A percentile compares a stretch with the other conserved stretches of the same genome.
Conservation (phyloP, 2,797 vertebrate genomes). For the Pyrocephalus nanus region DNA sequence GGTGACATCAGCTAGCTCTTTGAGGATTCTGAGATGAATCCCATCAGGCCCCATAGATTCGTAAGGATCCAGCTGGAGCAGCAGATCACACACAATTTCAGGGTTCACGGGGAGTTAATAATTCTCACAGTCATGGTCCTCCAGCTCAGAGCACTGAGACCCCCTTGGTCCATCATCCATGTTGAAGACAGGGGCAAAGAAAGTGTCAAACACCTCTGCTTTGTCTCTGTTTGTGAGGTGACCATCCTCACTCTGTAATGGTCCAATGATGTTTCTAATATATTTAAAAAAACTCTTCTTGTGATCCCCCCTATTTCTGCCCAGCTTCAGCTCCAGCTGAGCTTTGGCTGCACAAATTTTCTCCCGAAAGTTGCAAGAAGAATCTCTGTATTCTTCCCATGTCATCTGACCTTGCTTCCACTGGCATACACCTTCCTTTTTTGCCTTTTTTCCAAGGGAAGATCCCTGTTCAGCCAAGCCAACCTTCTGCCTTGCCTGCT, state of each 20-base stretch:
- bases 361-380: not conserved
- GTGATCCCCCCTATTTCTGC: not conserved
- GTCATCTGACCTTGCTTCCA: not conserved
- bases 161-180: not conserved
- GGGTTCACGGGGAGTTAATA: not conserved
- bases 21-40: not conserved
- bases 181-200: not conserved
- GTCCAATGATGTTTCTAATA: not conserved
- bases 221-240: not conserved
- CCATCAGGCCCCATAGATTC: not conserved
- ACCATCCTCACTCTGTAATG: not conserved
- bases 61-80: not conserved
- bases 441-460: not conserved
- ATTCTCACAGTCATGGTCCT: not conserved
- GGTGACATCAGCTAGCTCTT: not conserved
- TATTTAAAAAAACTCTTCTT: not conserved
- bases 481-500: not conserved
- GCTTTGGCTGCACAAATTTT: not conserved
- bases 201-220: accelerated
- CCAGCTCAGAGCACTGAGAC: not conserved
- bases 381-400: not conserved
- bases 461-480: not conserved
- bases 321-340: not conserved
- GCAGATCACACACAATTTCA: not conserved
- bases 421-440: not conserved